Percentiles rank a stretch among this genome's conserved stretches.
These are phyloP conservation scores for Manacus vitellinus DNA, from an alignment of 2,113 vertebrate species.

Conservation along the genomic window DNA sequence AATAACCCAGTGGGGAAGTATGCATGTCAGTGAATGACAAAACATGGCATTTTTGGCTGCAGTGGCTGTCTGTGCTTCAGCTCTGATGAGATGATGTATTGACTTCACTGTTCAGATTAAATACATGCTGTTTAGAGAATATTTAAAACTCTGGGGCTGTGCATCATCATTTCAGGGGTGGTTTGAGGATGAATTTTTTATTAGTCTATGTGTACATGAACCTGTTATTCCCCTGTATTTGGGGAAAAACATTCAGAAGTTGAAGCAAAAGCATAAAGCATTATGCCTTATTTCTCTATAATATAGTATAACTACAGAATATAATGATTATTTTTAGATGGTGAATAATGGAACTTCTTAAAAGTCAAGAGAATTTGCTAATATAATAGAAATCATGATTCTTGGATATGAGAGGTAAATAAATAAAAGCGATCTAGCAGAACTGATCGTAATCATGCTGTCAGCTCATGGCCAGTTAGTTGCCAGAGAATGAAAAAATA, in stretches of 20 bases:
- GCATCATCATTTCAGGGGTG: slow-evolving; percentile 63
- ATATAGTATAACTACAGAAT: neutral
- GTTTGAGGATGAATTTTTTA: slow-evolving; percentile 18
- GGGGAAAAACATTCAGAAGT: neutral
- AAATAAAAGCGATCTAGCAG: slow-evolving; percentile 9
- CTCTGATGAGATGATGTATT: slow-evolving; percentile 63
- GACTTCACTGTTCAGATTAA: slow-evolving; percentile 56
- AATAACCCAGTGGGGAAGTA: slow-evolving; percentile 53
- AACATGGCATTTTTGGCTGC: slow-evolving; percentile 71
- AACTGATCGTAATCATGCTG: neutral
- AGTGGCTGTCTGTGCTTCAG: slow-evolving; percentile 77
- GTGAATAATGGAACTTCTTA: slow-evolving; percentile 17
- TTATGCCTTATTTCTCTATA: neutral
- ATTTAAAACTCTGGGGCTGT: neutral
- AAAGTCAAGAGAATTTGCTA: slow-evolving; percentile 3
- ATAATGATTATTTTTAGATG: neutral
- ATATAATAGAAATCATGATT: neutral
- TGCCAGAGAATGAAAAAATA: neutral
- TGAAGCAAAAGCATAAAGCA: neutral
- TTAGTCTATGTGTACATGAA: neutral
- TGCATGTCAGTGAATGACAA: slow-evolving; percentile 73
- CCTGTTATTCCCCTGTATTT: neutral
- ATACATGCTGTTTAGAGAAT: slow-evolving; percentile 10
- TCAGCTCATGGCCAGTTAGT: neutral
- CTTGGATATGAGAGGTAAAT: neutral